Percentiles rank a stretch among this genome's conserved stretches.
These are phyloP conservation scores for Synergus gifuensis DNA, from an alignment of 2,888 invertebrate genomes.

Conservation along the genomic window DNA sequence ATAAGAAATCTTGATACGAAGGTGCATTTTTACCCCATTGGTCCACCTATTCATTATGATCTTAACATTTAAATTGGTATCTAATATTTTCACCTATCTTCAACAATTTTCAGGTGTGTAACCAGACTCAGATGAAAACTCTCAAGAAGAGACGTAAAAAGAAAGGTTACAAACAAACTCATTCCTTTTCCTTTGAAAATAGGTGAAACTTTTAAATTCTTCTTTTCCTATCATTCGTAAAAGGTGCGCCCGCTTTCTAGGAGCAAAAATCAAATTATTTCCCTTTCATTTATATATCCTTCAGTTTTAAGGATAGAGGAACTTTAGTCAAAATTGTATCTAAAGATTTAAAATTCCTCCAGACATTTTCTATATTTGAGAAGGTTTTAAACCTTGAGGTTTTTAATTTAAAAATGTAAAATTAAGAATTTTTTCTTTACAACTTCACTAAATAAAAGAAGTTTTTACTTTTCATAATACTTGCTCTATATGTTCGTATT, in stretches of 20 bases:
- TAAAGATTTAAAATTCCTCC: too few relatives aligned
- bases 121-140: not conserved
- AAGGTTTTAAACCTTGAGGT: too few relatives aligned
- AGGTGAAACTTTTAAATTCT: not conserved
- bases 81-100: constrained; percentile 18
- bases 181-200: not conserved
- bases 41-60: not conserved
- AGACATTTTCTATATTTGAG: too few relatives aligned
- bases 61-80: not conserved
- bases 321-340: too few relatives aligned
- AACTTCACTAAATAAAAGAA: not conserved
- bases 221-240: not conserved
- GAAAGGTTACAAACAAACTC: not conserved
- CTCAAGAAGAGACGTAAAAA: not conserved
- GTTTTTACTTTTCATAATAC: not conserved
- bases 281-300: too few relatives aligned
- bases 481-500: not conserved
- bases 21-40: constrained; percentile 42
- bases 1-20: constrained; percentile 48
- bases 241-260: not conserved
- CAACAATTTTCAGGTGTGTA: not conserved
- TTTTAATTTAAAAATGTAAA: too few relatives aligned
- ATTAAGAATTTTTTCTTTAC: too few relatives aligned
- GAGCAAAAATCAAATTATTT: not conserved
- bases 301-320: too few relatives aligned